phyloP scores from a whole-genome alignment of 2,888 invertebrate genomes.

The Chloroclystis v-ata region DNA sequence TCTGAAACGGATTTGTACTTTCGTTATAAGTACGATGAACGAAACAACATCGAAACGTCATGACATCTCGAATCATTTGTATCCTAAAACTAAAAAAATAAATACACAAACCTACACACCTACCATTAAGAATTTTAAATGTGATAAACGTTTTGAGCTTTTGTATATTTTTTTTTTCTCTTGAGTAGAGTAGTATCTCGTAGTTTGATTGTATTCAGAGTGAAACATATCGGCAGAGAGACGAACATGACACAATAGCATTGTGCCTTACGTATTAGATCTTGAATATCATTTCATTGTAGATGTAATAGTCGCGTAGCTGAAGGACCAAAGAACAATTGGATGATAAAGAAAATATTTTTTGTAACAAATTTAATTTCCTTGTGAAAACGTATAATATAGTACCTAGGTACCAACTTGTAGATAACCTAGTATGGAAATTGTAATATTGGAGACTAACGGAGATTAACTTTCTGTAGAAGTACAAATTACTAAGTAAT shows the following conservation, averaged over 20 bases:
- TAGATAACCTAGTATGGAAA: constrained; percentile 52
- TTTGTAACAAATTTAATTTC: constrained; percentile 67
- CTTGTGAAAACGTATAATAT: constrained; percentile 38
- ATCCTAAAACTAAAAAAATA: too few relatives aligned
- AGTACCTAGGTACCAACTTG: constrained; percentile 24
- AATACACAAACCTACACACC: not conserved
- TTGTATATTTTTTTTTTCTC: constrained; percentile 43
- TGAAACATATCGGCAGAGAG: constrained; percentile 63
- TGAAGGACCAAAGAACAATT: constrained; percentile 67
- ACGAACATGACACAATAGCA: constrained; percentile 62
- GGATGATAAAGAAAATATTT: constrained; percentile 60
- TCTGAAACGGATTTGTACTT: too few relatives aligned
- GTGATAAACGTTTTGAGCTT: constrained; percentile 38
- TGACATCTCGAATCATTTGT: too few relatives aligned
- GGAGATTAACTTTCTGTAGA: constrained; percentile 50
- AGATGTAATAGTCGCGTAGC: constrained; percentile 49
- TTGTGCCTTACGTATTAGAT: constrained; percentile 64
- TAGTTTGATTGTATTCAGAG: constrained; percentile 38
- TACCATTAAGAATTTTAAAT: constrained; percentile 30
- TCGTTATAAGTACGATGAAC: too few relatives aligned
- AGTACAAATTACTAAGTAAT: constrained; percentile 63
- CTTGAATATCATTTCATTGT: constrained; percentile 29
- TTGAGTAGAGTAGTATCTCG: constrained; percentile 53
- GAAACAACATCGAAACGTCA: too few relatives aligned
- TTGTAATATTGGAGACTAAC: constrained; percentile 44